Evolutionary conservation across 2,113 vertebrate species (phyloP).

Genomic region (Gopherus flavomarginatus): DNA sequence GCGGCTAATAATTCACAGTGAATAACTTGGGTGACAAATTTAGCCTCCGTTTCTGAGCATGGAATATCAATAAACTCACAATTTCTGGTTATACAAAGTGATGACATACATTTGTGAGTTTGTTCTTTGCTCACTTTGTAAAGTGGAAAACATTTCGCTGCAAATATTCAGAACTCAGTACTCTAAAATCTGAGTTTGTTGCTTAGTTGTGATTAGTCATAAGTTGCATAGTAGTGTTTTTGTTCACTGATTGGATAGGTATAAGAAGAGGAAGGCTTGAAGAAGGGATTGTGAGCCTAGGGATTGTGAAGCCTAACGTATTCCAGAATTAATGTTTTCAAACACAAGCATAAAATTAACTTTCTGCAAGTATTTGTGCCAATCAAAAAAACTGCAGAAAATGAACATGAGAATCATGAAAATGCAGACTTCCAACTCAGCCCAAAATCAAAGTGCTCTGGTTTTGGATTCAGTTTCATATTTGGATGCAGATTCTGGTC

Average conservation of each 20-base stretch:
- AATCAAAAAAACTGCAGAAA: background rate
- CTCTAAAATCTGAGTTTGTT: background rate
- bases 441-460: background rate
- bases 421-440: fast-evolving
- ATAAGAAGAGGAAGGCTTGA: background rate
- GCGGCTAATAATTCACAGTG: background rate
- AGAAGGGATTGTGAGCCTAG: background rate
- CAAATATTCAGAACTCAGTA: background rate
- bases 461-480: background rate
- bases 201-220: background rate
- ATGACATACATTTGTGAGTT: fast-evolving
- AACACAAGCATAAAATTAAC: background rate
- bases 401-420: background rate
- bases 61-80: background rate
- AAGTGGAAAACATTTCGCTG: background rate
- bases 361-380: constrained; percentile 3
- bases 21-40: constrained; percentile 1
- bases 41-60: background rate
- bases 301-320: background rate
- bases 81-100: background rate
- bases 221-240: background rate
- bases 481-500: background rate
- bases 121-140: background rate
- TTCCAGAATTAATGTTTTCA: background rate
- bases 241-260: background rate